Conservation (phyloP, 2,113 vertebrate genomes). For the Sciurus niger region DNA sequence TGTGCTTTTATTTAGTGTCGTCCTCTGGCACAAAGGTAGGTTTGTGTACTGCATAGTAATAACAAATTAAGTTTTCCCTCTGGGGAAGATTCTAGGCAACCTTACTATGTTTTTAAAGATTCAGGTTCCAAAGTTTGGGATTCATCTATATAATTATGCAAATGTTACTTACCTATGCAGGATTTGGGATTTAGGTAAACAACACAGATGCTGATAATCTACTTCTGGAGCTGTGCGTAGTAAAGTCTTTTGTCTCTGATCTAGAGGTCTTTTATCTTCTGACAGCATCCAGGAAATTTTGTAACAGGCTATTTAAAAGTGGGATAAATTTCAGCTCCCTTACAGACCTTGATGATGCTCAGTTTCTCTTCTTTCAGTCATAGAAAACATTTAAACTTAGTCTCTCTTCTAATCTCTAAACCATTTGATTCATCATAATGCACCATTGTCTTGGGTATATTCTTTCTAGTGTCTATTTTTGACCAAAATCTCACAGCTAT, state of each 20-base stretch:
- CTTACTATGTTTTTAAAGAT: neutral
- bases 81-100: neutral
- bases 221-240: neutral
- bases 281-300: neutral
- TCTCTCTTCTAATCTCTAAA: neutral
- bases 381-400: neutral
- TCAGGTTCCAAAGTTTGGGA: rapidly evolving
- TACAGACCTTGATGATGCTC: neutral
- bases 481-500: neutral
- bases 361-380: neutral
- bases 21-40: neutral
- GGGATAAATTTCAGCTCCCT: neutral
- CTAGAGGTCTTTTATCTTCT: neutral
- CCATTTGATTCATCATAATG: neutral
- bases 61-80: neutral
- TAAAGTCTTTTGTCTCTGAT: neutral
- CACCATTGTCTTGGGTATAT: neutral
- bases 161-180: neutral
- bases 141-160: neutral
- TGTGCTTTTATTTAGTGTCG: neutral
- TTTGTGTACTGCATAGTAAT: neutral
- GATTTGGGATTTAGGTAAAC: neutral
- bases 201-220: neutral
- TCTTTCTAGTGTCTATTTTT: neutral
- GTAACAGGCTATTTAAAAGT: neutral